Percentiles rank a stretch among this genome's conserved stretches.
Evolutionary conservation across 2,113 vertebrate genomes (phyloP).

Genomic region (Myiozetetes cayanensis): DNA sequence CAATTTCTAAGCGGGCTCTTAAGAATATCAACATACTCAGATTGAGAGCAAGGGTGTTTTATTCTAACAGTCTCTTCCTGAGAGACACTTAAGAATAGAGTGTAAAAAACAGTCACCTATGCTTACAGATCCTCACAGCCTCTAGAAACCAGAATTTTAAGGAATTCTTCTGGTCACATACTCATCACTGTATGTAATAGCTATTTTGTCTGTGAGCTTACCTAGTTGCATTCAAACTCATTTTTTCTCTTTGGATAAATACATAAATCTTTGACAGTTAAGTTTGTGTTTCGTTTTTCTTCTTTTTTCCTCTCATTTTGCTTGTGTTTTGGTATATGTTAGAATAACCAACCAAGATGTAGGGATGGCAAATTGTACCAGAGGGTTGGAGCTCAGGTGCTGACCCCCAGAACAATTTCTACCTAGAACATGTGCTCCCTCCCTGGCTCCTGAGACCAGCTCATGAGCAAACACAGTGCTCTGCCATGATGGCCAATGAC

Average conservation of each 20-base stretch:
- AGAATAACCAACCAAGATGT: background rate
- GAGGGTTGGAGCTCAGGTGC: background rate
- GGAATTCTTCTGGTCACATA: background rate
- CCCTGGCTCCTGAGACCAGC: background rate
- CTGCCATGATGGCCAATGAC: fast-evolving
- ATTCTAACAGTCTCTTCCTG: background rate
- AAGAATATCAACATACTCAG: background rate
- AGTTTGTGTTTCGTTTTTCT: fast-evolving
- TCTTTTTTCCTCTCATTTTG: background rate
- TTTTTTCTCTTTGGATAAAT: background rate
- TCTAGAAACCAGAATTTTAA: background rate
- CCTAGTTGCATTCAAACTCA: background rate
- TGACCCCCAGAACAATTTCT: background rate
- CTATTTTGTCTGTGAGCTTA: background rate
- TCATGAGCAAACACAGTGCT: background rate
- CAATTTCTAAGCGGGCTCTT: background rate
- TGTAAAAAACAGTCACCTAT: background rate
- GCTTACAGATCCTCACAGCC: background rate
- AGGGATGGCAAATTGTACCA: background rate
- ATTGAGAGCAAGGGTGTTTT: background rate
- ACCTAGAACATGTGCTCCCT: background rate
- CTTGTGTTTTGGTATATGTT: background rate
- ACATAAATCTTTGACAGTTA: background rate
- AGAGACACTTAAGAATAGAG: background rate
- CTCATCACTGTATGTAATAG: background rate